phyloP scores from a whole-genome alignment of 2,797 vertebrate species.

The Enteromius anoplus region DNA sequence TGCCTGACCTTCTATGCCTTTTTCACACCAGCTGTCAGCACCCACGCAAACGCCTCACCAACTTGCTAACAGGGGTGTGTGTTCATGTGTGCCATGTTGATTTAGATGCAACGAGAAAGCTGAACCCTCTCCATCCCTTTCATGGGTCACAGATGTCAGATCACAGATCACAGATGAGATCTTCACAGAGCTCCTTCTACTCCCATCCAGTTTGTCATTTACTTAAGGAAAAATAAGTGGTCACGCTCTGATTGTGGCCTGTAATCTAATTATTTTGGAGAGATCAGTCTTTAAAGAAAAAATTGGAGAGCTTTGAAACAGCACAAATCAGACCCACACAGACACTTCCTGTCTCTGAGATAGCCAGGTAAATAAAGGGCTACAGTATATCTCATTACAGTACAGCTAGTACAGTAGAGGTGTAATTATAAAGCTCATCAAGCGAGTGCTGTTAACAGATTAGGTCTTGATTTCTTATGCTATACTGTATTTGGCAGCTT shows the following conservation, averaged over 20 bases:
- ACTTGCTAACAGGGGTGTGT: conserved; percentile 28
- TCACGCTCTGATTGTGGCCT: conserved; percentile 42
- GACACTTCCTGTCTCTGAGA: conserved; percentile 55
- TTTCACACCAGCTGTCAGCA: conserved; percentile 52
- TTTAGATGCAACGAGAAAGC: conserved; percentile 47
- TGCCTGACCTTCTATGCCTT: conserved; percentile 49
- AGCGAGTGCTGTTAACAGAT: neutral
- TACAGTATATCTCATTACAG: neutral
- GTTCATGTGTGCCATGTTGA: conserved; percentile 46
- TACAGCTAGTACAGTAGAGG: conserved; percentile 11
- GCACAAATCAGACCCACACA: conserved; percentile 55
- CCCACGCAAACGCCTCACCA: conserved; percentile 13
- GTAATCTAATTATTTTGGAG: conserved; percentile 57
- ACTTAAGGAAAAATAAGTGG: conserved; percentile 35
- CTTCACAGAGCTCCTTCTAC: neutral
- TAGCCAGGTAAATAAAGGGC: conserved; percentile 14
- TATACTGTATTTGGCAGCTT: neutral
- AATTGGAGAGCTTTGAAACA: conserved; percentile 35
- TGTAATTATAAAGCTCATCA: conserved; percentile 1
- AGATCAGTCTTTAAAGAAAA: conserved; percentile 34
- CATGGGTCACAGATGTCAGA: conserved; percentile 24
- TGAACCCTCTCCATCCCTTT: conserved; percentile 32
- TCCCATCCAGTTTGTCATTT: conserved; percentile 34
- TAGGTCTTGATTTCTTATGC: neutral
- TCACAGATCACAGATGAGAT: no score